These are phyloP conservation scores for Steatocranus sp. DNA, from an alignment of 2,797 vertebrate genomes.

Conservation along the genomic window DNA sequence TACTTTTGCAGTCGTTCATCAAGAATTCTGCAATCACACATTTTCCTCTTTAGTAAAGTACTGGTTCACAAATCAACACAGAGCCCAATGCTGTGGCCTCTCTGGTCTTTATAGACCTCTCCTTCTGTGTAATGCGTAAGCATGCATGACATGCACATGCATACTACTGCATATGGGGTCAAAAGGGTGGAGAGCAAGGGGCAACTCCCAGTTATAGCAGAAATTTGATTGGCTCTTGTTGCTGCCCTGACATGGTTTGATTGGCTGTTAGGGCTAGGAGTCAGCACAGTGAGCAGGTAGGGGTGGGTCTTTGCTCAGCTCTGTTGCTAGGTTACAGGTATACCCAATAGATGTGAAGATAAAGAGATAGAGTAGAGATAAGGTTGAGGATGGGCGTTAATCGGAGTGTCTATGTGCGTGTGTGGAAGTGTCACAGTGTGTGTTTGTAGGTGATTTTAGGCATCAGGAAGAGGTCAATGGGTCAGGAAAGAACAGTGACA, in stretches of 20 bases:
- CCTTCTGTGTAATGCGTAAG: background rate
- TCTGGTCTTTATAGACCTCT: slow-evolving; percentile 19
- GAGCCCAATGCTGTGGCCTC: slow-evolving; percentile 32
- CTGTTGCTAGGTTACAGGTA: slow-evolving; percentile 87
- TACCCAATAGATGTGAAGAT: slow-evolving; percentile 78
- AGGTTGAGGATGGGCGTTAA: slow-evolving; percentile 62
- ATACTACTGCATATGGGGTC: slow-evolving; percentile 37
- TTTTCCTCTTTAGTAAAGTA: slow-evolving; percentile 9
- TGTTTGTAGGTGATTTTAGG: slow-evolving; percentile 9
- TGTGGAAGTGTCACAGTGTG: background rate
- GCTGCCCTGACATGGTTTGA: slow-evolving; percentile 40
- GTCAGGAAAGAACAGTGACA: slow-evolving; percentile 37
- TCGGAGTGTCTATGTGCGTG: slow-evolving; percentile 2
- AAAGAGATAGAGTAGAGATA: slow-evolving; percentile 72
- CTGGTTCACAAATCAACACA: slow-evolving; percentile 40
- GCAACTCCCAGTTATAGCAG: slow-evolving; percentile 44
- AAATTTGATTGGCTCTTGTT: slow-evolving; percentile 53
- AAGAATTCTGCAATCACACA: background rate
- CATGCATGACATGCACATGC: background rate
- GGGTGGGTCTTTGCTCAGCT: slow-evolving; percentile 71
- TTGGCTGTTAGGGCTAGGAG: slow-evolving; percentile 68
- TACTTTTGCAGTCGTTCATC: background rate
- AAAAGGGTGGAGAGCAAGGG: slow-evolving; percentile 51
- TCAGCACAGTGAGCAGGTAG: slow-evolving; percentile 71
- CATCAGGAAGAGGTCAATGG: slow-evolving; percentile 26